Percentiles rank a stretch among this genome's conserved stretches.
phyloP scores from a whole-genome alignment of 1,140 invertebrate genomes.

The Ephestia elutella region DNA sequence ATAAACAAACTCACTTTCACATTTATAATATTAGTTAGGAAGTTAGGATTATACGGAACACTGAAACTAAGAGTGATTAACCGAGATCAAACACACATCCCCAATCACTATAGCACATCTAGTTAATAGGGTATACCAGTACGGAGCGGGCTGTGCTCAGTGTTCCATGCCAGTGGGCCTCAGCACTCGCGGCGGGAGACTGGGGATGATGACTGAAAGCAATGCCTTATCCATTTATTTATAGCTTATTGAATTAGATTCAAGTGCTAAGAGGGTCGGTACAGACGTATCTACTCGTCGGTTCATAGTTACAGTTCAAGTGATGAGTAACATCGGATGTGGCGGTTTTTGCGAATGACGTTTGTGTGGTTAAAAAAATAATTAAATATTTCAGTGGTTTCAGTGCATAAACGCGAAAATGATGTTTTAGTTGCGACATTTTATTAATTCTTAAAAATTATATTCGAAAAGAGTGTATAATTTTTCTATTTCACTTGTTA shows the following conservation, averaged over 20 bases:
- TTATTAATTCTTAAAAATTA: no score
- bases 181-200: slow-evolving; percentile 50
- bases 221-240: slow-evolving; percentile 15
- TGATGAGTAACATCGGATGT: neutral
- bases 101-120: slow-evolving; percentile 15
- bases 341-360: no score
- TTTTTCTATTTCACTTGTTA: no score
- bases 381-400: no score
- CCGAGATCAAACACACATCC: slow-evolving; percentile 1
- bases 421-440: no score
- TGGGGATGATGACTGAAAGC: slow-evolving; percentile 6
- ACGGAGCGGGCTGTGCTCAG: slow-evolving; percentile 50
- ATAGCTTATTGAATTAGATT: slow-evolving; percentile 14
- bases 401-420: no score
- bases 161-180: slow-evolving; percentile 65
- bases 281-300: neutral
- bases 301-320: neutral
- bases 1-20: no score
- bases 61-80: neutral
- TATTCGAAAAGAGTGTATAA: no score
- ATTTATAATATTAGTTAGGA: no score
- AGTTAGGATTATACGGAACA: neutral
- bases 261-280: neutral
- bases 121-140: slow-evolving; percentile 27
- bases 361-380: no score